phyloP scores from a whole-genome alignment of 2,888 invertebrate species.

The Brachyptera risi region DNA sequence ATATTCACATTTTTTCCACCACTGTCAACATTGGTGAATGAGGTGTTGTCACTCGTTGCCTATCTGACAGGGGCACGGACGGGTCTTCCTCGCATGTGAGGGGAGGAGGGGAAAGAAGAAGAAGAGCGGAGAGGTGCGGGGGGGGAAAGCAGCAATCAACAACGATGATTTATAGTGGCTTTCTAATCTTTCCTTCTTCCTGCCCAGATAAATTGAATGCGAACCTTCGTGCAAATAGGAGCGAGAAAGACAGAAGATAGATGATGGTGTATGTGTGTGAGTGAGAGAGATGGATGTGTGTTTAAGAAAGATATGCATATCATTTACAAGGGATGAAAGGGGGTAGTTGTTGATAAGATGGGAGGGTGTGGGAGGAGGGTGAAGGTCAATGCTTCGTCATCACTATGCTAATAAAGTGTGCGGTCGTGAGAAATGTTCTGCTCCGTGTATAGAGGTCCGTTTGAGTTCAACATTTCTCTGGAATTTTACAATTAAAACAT shows the following conservation, averaged over 20 bases:
- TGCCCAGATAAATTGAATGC: constrained; percentile 32
- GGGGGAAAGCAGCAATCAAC: constrained; percentile 26
- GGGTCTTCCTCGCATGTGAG: constrained; percentile 14
- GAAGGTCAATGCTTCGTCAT: constrained; percentile 1
- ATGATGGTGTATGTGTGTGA: neutral
- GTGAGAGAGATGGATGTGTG: constrained; percentile 17
- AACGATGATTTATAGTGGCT: constrained; percentile 31
- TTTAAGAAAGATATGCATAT: constrained; percentile 28
- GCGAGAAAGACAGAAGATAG: neutral
- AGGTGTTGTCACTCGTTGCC: neutral
- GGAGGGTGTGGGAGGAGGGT: neutral
- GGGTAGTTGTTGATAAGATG: constrained; percentile 11
- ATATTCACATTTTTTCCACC: neutral
- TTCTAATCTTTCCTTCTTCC: constrained; percentile 32
- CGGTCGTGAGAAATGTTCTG: neutral
- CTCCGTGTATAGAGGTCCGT: too few relatives aligned
- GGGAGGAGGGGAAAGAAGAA: neutral
- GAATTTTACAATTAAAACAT: too few relatives aligned
- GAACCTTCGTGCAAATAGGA: neutral
- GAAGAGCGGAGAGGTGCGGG: too few relatives aligned
- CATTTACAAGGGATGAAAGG: constrained; percentile 22
- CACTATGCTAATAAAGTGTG: constrained; percentile 9
- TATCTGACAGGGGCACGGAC: constrained; percentile 8
- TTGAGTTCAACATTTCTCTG: too few relatives aligned
- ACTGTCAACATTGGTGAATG: constrained; percentile 2